Evolutionary conservation across 2,888 invertebrate genomes (phyloP), one percentile per base, ranked within the genome.

Genomic region (Parthenolecanium corni): DNA sequence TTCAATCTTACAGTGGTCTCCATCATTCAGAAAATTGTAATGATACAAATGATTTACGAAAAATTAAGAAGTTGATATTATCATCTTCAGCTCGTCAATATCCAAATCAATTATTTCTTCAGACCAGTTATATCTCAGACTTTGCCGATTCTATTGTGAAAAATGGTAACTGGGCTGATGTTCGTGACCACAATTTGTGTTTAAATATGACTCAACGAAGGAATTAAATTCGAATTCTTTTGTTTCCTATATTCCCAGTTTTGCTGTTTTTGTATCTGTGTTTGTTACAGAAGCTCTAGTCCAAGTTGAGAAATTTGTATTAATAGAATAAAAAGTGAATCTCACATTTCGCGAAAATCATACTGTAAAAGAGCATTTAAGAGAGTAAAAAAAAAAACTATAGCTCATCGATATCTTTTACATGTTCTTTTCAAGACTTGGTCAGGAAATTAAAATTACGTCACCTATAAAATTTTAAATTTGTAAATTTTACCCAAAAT

Each of bases 101-200:
- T 72, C 88, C 89, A 0, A 77, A 79, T 40, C 79, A 84, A 63
- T 77, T 89, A 61, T 82, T 81, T 47, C 74, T 84, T 54, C 82
- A 82, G 2, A 79, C 82, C 64, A 80, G 82, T 42, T 82, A 82
- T 12, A 78, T 84, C 6, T 82, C 86, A 68, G 87, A 85, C 68
- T 81, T 83, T 1, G 86, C 86, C 70, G 74, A 89, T 2, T 80
- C 84, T 9, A 49, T 51, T 38, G 91, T 90, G 72, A 91, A 90
- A 0, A 98, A 98, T 72, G 98, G 97, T 0, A 97, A 97, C 1
- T 98, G 98, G 97, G 95, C 94, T 6, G 98, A 98, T 70, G 69
- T 76, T 14, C 76, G 86, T 61, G 85, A 86, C 72, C 81, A 80
- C 69, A 74, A 79, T 66, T 75, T 86, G 57, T 86, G 85, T 71